These are phyloP conservation scores for Netelia melanura DNA, from an alignment of 2,888 invertebrate species.

Conservation along the genomic window DNA sequence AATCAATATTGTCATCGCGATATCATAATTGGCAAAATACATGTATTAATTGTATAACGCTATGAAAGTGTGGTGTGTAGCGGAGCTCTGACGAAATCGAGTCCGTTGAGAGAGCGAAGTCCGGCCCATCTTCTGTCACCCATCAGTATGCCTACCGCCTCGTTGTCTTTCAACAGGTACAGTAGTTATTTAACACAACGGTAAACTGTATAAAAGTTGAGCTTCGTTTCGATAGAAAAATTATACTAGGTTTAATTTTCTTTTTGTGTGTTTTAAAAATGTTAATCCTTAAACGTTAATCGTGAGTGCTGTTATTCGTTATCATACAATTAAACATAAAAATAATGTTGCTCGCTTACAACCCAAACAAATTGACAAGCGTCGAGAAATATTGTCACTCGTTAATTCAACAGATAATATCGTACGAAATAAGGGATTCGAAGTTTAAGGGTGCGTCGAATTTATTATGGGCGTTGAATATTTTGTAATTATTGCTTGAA, in stretches of 20 bases:
- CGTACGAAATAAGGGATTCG: neutral
- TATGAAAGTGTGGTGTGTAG: slow-evolving; percentile 80
- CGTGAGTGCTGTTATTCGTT: slow-evolving; percentile 24
- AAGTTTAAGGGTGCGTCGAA: neutral
- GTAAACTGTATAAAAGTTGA: slow-evolving; percentile 12
- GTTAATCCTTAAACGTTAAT: slow-evolving; percentile 13
- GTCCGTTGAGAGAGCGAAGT: slow-evolving; percentile 82
- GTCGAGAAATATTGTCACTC: neutral
- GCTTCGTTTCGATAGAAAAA: slow-evolving; percentile 40
- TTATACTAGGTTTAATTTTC: neutral
- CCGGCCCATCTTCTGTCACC: slow-evolving; percentile 86
- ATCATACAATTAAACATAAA: neutral
- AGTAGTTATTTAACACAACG: slow-evolving; percentile 70
- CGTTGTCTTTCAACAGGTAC: slow-evolving; percentile 87
- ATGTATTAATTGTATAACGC: slow-evolving; percentile 63
- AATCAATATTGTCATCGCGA: neutral
- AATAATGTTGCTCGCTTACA: neutral
- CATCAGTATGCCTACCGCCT: slow-evolving; percentile 87
- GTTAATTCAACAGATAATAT: neutral
- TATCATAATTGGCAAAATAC: slow-evolving; percentile 51
- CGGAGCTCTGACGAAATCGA: slow-evolving; percentile 81
- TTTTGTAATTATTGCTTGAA: neutral
- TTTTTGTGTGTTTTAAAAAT: slow-evolving; percentile 18
- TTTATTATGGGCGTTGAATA: neutral
- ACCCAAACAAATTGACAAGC: neutral